Base-by-base conservation (phyloP, 2,888 invertebrate species). In the Epirrita christyi region DNA sequence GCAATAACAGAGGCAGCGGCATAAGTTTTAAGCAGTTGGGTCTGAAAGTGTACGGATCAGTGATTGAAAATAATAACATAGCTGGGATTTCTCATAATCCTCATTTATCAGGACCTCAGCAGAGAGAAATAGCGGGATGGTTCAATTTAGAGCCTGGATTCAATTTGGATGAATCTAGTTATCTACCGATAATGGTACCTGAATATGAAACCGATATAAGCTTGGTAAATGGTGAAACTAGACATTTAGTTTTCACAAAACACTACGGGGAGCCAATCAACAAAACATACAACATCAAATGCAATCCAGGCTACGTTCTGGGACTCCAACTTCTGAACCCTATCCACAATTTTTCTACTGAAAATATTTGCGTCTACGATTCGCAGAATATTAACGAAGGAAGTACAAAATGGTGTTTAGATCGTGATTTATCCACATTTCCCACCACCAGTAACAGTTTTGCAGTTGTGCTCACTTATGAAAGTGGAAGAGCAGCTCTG, bases 81-180 rank as follows among this genome's bases (percentile, higher is more conserved):
- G 96, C 98, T 37, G 99, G 99, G 0, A 96, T 99, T 64, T 95
- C 96, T 51, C 99, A 99, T 77, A 96, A 99, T 85, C 98, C 99
- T 0, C 96, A 96, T 38, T 92, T 98, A 60, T 95, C 96, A 0
- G 95, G 96, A 0, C 84, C 95, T 1, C 96, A 97, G 75, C 98
- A 98, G 83, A 93, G 97, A 77, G 98, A 98, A 90, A 93, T 99
- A 47, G 96, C 98, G 0, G 98, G 98, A 6, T 98, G 98, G 98
- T 97, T 98, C 72, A 93, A 94, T 67, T 93, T 95, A 76, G 94
- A 95, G 32, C 89, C 93, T 0, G 95, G 95, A 63, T 93, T 94
- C 55, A 93, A 94, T 65, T 86, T 93, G 58, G 93, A 94, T 40
- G 96, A 96, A 72, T 93, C 94, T 0, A 94, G 95, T 70, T 97